Percentiles rank a stretch among this genome's conserved stretches.
These are phyloP conservation scores for Salmo trutta DNA, from an alignment of 2,797 vertebrate species.

Conservation along the genomic window DNA sequence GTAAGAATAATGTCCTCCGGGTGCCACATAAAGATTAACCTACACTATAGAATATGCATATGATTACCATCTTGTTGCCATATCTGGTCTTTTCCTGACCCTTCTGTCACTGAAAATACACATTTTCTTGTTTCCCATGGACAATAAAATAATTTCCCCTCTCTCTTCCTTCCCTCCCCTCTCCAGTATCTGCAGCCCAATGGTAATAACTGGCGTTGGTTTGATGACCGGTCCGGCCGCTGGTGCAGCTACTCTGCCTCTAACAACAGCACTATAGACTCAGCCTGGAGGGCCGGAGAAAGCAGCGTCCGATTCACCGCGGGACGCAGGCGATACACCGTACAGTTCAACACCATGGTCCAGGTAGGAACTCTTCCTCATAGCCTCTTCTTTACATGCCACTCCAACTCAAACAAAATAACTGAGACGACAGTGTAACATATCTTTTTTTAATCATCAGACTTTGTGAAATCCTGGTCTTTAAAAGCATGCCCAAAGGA, in stretches of 20 bases:
- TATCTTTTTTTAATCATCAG: no score
- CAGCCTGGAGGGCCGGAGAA: conserved; percentile 92
- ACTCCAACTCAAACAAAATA: no score
- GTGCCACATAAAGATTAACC: no score
- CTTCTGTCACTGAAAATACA: background rate
- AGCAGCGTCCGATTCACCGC: conserved; percentile 95
- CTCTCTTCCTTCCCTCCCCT: conserved; percentile 1
- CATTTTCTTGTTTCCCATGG: background rate
- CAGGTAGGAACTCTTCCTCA: conserved; percentile 76
- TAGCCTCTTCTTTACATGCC: background rate
- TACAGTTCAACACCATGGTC: conserved; percentile 98
- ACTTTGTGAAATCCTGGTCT: no score
- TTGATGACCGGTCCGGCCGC: conserved; percentile 94
- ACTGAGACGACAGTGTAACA: no score
- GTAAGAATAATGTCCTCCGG: conserved; percentile 55
- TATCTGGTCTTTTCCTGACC: background rate
- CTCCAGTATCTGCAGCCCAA: conserved; percentile 91
- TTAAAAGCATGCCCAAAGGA: no score
- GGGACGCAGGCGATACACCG: conserved; percentile 92
- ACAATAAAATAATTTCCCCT: background rate
- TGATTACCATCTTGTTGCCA: background rate
- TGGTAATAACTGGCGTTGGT: conserved; percentile 97
- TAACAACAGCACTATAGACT: conserved; percentile 96
- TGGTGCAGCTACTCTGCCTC: conserved; percentile 98
- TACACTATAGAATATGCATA: background rate